phyloP scores from a whole-genome alignment of 1,140 invertebrate species.

The Drosophila kikkawai region DNA sequence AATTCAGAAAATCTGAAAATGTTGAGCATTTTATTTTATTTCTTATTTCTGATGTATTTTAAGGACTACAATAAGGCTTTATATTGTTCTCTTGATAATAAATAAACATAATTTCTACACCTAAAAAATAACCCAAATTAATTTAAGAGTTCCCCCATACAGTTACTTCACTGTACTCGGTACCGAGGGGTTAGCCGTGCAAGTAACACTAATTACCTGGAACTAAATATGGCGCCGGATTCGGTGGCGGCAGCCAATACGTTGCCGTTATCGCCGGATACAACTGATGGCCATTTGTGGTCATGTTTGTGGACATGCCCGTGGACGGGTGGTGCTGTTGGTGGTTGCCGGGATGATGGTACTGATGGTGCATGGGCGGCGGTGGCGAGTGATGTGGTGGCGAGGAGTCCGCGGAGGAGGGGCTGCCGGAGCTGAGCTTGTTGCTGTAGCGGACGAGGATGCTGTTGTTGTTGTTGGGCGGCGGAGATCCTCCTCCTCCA shows the following conservation, averaged over 20 bases:
- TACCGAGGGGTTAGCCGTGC: slow-evolving; percentile 34
- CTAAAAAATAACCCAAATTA: too few species aligned
- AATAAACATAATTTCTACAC: neutral
- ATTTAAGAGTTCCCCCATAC: neutral
- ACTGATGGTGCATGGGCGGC: slow-evolving; percentile 42
- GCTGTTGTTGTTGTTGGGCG: slow-evolving; percentile 34
- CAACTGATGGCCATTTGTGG: slow-evolving; percentile 85
- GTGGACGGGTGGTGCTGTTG: slow-evolving; percentile 32
- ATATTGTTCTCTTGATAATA: neutral
- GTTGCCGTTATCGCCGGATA: slow-evolving; percentile 92
- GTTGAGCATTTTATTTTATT: neutral
- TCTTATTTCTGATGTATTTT: neutral
- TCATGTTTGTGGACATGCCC: slow-evolving; percentile 72
- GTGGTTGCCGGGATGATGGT: slow-evolving; percentile 27
- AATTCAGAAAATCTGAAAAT: too few species aligned
- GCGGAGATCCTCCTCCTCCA: slow-evolving; percentile 47
- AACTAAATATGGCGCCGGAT: slow-evolving; percentile 90
- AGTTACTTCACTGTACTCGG: slow-evolving; percentile 14
- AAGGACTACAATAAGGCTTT: neutral
- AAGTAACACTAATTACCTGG: slow-evolving; percentile 88
- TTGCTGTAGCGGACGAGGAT: slow-evolving; percentile 41
- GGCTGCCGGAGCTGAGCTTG: slow-evolving; percentile 52
- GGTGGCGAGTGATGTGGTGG: slow-evolving; percentile 50
- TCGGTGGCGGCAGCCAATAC: slow-evolving; percentile 91
- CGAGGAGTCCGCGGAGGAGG: slow-evolving; percentile 58